Conservation (phyloP, 2,113 vertebrate genomes). For the Eulemur rufifrons region DNA sequence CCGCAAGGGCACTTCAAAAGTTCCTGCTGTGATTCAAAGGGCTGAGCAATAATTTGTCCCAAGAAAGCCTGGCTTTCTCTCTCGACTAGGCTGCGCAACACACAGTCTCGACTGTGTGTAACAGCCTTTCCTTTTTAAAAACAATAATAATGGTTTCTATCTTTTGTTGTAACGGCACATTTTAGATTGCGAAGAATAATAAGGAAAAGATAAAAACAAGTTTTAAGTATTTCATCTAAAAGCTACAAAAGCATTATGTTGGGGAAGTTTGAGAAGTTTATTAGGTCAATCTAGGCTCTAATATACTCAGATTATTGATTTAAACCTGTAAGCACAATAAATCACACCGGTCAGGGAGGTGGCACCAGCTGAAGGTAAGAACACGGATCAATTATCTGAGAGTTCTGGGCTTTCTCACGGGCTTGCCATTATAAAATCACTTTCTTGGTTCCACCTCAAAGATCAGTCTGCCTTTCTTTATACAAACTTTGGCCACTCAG, state of each 20-base stretch:
- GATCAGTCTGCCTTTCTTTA: not conserved
- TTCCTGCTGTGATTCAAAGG: not conserved
- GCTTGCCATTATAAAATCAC: not conserved
- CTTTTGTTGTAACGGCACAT: not conserved
- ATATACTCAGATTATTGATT: constrained; percentile 61
- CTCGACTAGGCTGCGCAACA: not conserved
- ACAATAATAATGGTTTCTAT: not conserved
- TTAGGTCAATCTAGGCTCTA: constrained; percentile 51
- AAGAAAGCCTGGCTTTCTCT: not conserved
- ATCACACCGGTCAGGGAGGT: constrained; percentile 4
- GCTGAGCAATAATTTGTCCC: not conserved
- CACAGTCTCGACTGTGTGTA: not conserved
- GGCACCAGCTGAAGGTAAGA: constrained; percentile 5
- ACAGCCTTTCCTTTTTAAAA: constrained; percentile 18
- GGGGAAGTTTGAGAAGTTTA: constrained; percentile 38
- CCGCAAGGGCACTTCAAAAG: not conserved
- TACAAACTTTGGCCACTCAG: not conserved
- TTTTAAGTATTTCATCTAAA: constrained; percentile 11
- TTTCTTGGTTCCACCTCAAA: not conserved
- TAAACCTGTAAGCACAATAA: constrained; percentile 52
- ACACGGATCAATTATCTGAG: constrained; percentile 43
- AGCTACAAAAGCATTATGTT: not conserved
- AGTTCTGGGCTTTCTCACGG: not conserved
- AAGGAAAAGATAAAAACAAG: not conserved
- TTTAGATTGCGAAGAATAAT: constrained; percentile 40